phyloP scores from a whole-genome alignment of 2,113 vertebrate species.

The Empidonax alnorum region DNA sequence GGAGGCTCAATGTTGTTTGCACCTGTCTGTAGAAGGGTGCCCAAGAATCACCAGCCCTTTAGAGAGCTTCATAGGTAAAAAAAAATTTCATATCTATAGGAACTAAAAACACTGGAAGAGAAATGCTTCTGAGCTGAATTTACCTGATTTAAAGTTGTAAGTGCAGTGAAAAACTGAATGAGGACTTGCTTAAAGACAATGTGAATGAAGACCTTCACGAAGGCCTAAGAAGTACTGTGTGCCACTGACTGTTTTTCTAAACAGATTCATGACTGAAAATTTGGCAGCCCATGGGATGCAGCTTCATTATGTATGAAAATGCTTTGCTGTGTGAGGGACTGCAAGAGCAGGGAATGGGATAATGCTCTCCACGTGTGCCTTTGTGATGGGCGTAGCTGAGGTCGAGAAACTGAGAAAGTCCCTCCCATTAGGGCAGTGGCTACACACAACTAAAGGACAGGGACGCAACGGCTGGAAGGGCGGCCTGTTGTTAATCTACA shows the following conservation, averaged over 20 bases:
- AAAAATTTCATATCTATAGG: neutral
- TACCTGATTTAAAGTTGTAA: neutral
- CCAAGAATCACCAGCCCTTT: neutral
- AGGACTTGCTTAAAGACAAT: neutral
- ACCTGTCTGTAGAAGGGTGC: neutral
- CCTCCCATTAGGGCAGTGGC: neutral
- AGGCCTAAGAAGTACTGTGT: neutral
- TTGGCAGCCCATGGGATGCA: neutral
- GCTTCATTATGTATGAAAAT: neutral
- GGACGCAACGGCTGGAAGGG: accelerated
- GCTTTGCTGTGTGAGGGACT: neutral
- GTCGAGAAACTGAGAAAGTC: accelerated
- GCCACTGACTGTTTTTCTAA: neutral
- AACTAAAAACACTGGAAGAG: neutral
- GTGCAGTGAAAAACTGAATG: neutral
- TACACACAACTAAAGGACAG: neutral
- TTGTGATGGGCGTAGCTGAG: neutral
- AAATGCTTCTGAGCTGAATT: neutral
- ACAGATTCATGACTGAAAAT: neutral
- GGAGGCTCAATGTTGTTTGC: neutral
- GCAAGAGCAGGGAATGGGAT: neutral
- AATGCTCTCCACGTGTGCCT: neutral
- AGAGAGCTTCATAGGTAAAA: neutral
- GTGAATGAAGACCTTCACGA: neutral
- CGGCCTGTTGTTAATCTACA: neutral